Evolutionary conservation across 1,140 invertebrate genomes (phyloP).

Genomic region (Hypothenemus hampei): DNA sequence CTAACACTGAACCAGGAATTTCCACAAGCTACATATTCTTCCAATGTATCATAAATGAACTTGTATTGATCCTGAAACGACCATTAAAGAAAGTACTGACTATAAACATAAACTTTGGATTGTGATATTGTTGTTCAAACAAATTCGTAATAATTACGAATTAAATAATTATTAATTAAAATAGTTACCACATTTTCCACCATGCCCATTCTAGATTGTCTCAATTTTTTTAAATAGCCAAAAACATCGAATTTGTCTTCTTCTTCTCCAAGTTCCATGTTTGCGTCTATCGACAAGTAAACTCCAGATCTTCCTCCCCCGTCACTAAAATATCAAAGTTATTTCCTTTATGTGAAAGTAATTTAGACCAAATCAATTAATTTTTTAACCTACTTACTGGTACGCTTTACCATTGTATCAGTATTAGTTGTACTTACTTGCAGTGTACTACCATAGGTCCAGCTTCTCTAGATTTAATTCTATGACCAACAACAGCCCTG

Average conservation of each 20-base stretch:
- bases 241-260: conserved; percentile 92
- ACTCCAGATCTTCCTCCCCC: conserved; percentile 94
- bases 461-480: conserved; percentile 65
- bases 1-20: conserved; percentile 89
- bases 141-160: no score
- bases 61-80: conserved; percentile 87
- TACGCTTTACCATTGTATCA: no score
- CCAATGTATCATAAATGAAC: conserved; percentile 93
- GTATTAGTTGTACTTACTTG: conserved; percentile 79
- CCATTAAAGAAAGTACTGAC: neutral
- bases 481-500: conserved; percentile 73
- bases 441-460: conserved; percentile 93
- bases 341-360: neutral
- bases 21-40: conserved; percentile 86
- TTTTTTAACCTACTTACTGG: no score
- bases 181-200: conserved; percentile 84
- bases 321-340: conserved; percentile 61
- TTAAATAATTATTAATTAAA: neutral
- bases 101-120: no score
- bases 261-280: conserved; percentile 89
- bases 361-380: no score
- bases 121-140: no score
- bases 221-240: conserved; percentile 87
- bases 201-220: conserved; percentile 86
- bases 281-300: conserved; percentile 91